Conservation (phyloP, 2,888 invertebrate genomes). For the Urechis unicinctus region DNA sequence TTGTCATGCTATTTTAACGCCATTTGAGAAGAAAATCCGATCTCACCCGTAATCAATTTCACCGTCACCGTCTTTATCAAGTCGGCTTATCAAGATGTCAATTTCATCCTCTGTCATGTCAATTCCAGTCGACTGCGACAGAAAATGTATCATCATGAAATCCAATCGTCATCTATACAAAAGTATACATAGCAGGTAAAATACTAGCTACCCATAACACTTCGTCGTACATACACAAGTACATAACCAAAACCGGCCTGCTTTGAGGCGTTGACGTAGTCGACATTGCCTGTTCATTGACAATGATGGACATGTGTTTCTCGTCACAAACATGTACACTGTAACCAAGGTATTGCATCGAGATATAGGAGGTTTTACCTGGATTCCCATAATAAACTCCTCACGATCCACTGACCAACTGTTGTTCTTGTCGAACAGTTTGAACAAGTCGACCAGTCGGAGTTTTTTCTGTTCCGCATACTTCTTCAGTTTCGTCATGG, state of each 20-base stretch:
- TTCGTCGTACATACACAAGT: too few relatives aligned
- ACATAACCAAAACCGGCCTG: too few relatives aligned
- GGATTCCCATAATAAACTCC: constrained; percentile 32
- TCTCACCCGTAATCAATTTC: constrained; percentile 31
- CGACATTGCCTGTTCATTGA: too few relatives aligned
- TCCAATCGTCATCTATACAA: too few relatives aligned
- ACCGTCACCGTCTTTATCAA: constrained; percentile 36
- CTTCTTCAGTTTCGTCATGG: constrained; percentile 33
- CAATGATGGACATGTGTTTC: too few relatives aligned
- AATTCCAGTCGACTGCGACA: constrained; percentile 23
- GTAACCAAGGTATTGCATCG: neutral
- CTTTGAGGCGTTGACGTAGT: too few relatives aligned
- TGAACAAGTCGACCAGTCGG: constrained; percentile 39
- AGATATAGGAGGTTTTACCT: constrained; percentile 21
- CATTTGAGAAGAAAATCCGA: too few relatives aligned
- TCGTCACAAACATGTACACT: too few relatives aligned
- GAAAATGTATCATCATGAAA: too few relatives aligned
- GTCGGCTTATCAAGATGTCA: constrained; percentile 24
- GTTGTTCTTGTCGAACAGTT: constrained; percentile 41
- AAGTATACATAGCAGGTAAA: too few relatives aligned
- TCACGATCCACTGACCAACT: constrained; percentile 29
- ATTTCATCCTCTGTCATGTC: constrained; percentile 30
- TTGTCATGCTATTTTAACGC: too few relatives aligned
- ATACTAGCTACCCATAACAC: too few relatives aligned
- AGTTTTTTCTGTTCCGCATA: constrained; percentile 29